Evolutionary conservation across 2,113 vertebrate genomes (phyloP), one percentile per base, ranked within the genome.

Genomic region (Dipodomys stephensi): DNA sequence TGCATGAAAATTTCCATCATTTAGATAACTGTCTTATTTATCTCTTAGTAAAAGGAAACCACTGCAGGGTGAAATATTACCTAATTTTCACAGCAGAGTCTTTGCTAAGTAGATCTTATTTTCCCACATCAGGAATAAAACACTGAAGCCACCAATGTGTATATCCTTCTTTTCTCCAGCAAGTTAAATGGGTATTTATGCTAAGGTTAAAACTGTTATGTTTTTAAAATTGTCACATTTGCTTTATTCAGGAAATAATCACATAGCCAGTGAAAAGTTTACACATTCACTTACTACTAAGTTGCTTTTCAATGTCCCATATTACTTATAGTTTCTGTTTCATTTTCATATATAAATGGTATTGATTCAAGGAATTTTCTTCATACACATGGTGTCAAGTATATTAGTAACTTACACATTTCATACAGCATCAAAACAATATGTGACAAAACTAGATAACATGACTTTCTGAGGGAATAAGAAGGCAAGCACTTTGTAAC

Each of bases 11-110:
- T 44, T 81, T 49, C 71, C 0, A 18, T 35, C 32, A 89, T 39
- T 93, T 91, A 84, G 13, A 68, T 87, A 8, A 62, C 88, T 92
- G 90, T 72, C n/a, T 91, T 64, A 88, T 74, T 7, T 84, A 2
- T 39, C 10, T 79, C 8, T 77, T 67, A 10, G 6, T 67, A 84
- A 76, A 83, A 49, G 1, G 12, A 57, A 57, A 57, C 4, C 15
- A 57, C 53, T 57, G 15, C 15, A 53, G 5, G 46, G 11, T 68
- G 71, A 94, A 80, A 78, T 84, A 25, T 53, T 87, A 32, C 5
- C 64, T 60, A 68, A 87, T 65, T 74, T 87, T 80, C 78, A 93
- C 2, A 71, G 8, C 15, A 92, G 85, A 80, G 20, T 27, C 88
- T 4, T 67, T 71, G 5, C 0, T 72, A 62, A 94, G 9, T 0